A percentile compares a stretch with the other conserved stretches of the same genome.
Evolutionary conservation across 2,797 vertebrate species (phyloP).

Genomic region (Chelon labrosus): DNA sequence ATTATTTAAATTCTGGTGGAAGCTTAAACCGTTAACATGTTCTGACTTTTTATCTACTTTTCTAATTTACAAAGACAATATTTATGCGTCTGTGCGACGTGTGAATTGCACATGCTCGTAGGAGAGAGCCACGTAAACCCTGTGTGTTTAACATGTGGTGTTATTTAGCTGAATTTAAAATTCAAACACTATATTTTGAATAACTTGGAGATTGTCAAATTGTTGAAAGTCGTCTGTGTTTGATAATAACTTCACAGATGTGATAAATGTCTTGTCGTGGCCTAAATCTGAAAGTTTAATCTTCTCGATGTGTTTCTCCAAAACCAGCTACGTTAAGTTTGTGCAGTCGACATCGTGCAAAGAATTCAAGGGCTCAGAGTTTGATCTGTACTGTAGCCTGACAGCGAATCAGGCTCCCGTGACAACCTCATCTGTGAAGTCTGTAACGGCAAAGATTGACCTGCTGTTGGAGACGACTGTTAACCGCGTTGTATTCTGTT

Average conservation of each 20-base stretch:
- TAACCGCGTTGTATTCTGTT: constrained; percentile 35
- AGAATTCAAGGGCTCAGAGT: constrained; percentile 15
- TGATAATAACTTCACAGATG: neutral
- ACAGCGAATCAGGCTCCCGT: constrained; percentile 19
- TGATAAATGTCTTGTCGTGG: neutral
- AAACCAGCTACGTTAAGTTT: neutral
- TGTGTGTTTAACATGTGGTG: neutral
- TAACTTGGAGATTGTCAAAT: neutral
- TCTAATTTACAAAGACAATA: constrained; percentile 9
- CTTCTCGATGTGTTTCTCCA: neutral
- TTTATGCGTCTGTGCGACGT: neutral
- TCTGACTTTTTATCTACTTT: neutral
- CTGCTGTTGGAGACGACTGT: constrained; percentile 16
- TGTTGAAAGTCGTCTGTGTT: neutral
- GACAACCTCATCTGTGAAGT: constrained; percentile 17
- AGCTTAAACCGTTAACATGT: neutral
- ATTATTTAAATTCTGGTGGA: constrained; percentile 29
- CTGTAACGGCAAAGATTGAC: neutral
- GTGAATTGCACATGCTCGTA: neutral
- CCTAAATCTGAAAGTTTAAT: neutral
- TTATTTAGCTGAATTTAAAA: neutral
- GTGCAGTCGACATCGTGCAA: neutral
- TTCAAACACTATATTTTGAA: constrained; percentile 5
- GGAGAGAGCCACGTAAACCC: neutral
- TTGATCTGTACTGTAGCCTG: constrained; percentile 24